A percentile compares a stretch with the other conserved stretches of the same genome.
These are phyloP conservation scores for Tridacna gigas DNA, from an alignment of 2,888 invertebrate species.

Conservation along the genomic window DNA sequence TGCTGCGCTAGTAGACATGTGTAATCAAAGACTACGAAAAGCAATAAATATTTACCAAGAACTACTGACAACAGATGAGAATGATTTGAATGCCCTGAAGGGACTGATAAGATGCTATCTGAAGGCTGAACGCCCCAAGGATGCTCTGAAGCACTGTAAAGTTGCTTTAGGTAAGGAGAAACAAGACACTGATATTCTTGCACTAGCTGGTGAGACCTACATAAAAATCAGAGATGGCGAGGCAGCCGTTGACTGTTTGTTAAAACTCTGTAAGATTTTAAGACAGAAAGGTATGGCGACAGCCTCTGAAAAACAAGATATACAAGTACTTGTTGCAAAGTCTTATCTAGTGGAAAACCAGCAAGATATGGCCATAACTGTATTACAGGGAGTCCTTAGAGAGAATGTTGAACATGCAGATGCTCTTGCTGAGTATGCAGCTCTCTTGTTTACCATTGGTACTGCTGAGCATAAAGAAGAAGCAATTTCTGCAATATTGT, in stretches of 20 bases:
- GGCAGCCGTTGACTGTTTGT: slow-evolving; percentile 53
- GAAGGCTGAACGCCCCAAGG: slow-evolving; percentile 54
- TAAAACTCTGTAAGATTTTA: slow-evolving; percentile 57
- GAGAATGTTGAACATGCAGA: slow-evolving; percentile 62
- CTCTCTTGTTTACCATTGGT: slow-evolving; percentile 59
- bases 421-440: slow-evolving; percentile 65
- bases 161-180: slow-evolving; percentile 39
- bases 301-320: slow-evolving; percentile 55
- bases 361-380: slow-evolving; percentile 66
- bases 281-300: slow-evolving; percentile 51
- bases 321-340: slow-evolving; percentile 66
- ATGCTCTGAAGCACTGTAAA: slow-evolving; percentile 46
- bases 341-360: slow-evolving; percentile 64
- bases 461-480: slow-evolving; percentile 64
- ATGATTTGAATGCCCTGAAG: slow-evolving; percentile 41
- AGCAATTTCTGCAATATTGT: slow-evolving; percentile 60
- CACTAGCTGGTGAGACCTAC: slow-evolving; percentile 50
- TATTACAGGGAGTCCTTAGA: slow-evolving; percentile 67
- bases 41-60: slow-evolving; percentile 63
- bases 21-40: slow-evolving; percentile 56
- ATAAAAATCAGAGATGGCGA: slow-evolving; percentile 55
- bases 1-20: slow-evolving; percentile 51
- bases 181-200: slow-evolving; percentile 36
- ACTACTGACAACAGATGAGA: slow-evolving; percentile 41
- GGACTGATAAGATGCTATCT: slow-evolving; percentile 59